These are phyloP conservation scores for Glyphotaelius pellucidus DNA, from an alignment of 2,888 invertebrate genomes.

Conservation along the genomic window DNA sequence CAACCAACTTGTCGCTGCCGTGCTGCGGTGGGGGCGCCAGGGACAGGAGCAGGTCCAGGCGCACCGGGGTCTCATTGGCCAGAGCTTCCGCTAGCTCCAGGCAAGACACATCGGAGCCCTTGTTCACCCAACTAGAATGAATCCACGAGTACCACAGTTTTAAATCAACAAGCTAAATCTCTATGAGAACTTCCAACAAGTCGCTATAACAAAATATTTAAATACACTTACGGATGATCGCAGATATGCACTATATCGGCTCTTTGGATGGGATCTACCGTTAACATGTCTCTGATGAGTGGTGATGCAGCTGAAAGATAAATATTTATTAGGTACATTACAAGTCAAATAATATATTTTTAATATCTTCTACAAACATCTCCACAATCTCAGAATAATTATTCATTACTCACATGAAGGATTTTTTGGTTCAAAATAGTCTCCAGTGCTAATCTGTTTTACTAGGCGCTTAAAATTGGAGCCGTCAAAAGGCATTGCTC, in stretches of 20 bases:
- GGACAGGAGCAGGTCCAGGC: slow-evolving; percentile 90
- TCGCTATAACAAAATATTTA: background rate
- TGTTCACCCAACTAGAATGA: slow-evolving; percentile 89
- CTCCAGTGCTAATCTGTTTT: slow-evolving; percentile 97
- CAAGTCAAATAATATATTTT: background rate
- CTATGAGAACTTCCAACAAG: background rate
- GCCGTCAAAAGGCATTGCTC: slow-evolving; percentile 99
- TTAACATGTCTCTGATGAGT: slow-evolving; percentile 95
- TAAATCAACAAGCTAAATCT: background rate
- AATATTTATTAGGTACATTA: background rate
- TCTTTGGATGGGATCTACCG: slow-evolving; percentile 92
- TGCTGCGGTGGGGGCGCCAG: slow-evolving; percentile 89
- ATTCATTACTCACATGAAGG: slow-evolving; percentile 86
- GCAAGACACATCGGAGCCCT: slow-evolving; percentile 88
- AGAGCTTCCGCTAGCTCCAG: slow-evolving; percentile 91
- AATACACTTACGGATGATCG: slow-evolving; percentile 84
- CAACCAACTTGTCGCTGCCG: slow-evolving; percentile 85
- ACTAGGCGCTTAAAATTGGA: slow-evolving; percentile 98
- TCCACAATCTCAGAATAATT: background rate
- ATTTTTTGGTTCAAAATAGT: slow-evolving; percentile 97
- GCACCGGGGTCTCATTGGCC: slow-evolving; percentile 93
- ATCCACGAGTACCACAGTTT: background rate
- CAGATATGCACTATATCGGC: slow-evolving; percentile 97
- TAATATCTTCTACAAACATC: background rate
- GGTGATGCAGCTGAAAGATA: slow-evolving; percentile 89